Base-by-base conservation (phyloP, 1,140 invertebrate genomes). In the Pinna nobilis region DNA sequence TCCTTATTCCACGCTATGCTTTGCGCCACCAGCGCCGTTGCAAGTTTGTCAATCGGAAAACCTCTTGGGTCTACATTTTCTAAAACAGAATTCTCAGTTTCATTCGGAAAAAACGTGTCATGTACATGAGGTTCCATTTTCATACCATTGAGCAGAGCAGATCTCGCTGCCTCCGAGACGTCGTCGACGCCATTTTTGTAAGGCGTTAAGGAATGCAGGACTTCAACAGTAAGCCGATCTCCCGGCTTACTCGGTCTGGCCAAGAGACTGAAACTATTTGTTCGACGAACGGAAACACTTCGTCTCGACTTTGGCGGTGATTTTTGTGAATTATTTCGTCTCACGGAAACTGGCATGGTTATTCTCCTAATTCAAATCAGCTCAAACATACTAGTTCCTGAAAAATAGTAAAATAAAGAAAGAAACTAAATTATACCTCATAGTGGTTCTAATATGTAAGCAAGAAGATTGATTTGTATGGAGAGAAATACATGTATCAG, bases 1-100 rank as follows among this genome's bases (percentile, higher is more conserved):
- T 87, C 85, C 65, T 84, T 83, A 2, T 67, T 64, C 41, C 70
- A 77, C 11, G 78, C 69, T 23, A 87, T 79, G 11, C 78, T 72
- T 47, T 81, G 68, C 1, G 78, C 78, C 2, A 80, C 61, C 18
- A 81, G 75, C 18, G 78, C 70, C 0, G 80, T 79, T 20, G 78
- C 75, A 15, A 83, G 61, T 25, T 74, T 76, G 13, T 73, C 57
- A 30, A 80, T 66, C 39, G 81, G 79, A 63, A 84, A 84, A 9
- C 75, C 72, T 57, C 78, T 32, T 1, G 70, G 65, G 49, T 82
- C 79, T 11, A 83, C 41, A 35, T 61, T 33, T 15, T 78, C 69
- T 20, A 76, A 66, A 41, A 70, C 55, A 2, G 73, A 67, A 41
- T 80, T 70, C 2, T 71, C 32, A 5, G 59, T 67, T 20, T 75